Evolutionary conservation across 2,113 vertebrate species (phyloP), one percentile per base, ranked within the genome.

Genomic region (Rousettus leschenaultii): DNA sequence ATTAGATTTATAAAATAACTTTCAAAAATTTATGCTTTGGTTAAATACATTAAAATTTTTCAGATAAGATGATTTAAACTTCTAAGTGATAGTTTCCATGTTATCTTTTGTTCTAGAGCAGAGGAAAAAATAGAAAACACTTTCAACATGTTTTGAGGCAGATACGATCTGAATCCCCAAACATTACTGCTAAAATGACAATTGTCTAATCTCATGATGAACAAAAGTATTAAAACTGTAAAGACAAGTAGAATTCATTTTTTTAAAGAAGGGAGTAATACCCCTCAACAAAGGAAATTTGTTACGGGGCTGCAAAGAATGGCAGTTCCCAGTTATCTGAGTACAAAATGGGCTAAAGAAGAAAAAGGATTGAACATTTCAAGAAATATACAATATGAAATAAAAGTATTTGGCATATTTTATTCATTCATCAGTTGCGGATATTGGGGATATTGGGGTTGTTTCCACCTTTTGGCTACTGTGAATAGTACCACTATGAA

Each of bases 281-380:
- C 26, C 7, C 22, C 0, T 43, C 45, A 38, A 48, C 33, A 59
- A 82, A 94, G 38, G 45, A 71, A 63, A 19, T 89, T 92, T 48
- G 7, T 89, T 65, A 18, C 3, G 78, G 43, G 38, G 48, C n/a
- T 82, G 7, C 28, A 19, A 86, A n/a, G 38, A 71, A 57, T 92
- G 59, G 18, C 13, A 82, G 11, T 88, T 96, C 38, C 51, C 33
- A 40, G 11, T 89, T 51, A 11, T 80, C n/a, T 83, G 38, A 82
- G 11, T 48, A 48, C n/a, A 70, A 21, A 51, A 3, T 66, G 86
- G 55, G 22, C n/a, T 35, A 48, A 91, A 48, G 40, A 83, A 75
- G 91, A 94, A 74, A 94, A 93, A 70, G 33, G 61, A 38, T 21
- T 28, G 24, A 95, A 7, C 63, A 38, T 91, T 89, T 93, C 45